Evolutionary conservation across 2,113 vertebrate species (phyloP), one percentile per base, ranked within the genome.

Genomic region (Arenaria interpres): DNA sequence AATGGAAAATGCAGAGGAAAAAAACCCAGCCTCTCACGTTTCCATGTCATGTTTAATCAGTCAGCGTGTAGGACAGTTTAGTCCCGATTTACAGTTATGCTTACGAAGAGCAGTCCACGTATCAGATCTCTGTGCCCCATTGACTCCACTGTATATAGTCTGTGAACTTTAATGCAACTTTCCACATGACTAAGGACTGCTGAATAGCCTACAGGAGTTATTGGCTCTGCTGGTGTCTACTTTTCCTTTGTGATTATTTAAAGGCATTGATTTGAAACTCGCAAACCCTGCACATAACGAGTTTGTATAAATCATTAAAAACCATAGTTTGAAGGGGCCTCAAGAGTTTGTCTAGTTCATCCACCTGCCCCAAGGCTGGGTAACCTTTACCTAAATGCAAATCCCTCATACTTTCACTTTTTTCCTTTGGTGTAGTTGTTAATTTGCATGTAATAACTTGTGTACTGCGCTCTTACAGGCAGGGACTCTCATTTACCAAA

Each of bases 111-210:
- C 87, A 73, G 84, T 96, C 96, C 93, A 82, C 93, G 25, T 46
- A 95, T 95, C 95, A 77, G 96, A 96, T 96, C 96, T 96, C 95
- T 95, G 95, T 97, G 95, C 92, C 92, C 92, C 96, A 97, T 91
- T 97, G 95, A 95, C 91, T 97, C 96, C 74, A 91, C 93, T 97
- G 94, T 96, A 66, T 88, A 71, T 92, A 50, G 97, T 95, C 96
- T 96, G 94, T 93, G 96, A 96, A 96, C 95, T 96, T 96, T 74
- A 96, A 83, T 96, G 89, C 92, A 76, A 76, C 94, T 96, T 96
- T 95, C 94, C 95, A 94, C 94, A 97, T 97, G 95, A 96, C 91
- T 97, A 95, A 97, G 95, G 96, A 72, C 94, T 95, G 53, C 92
- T 97, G 94, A 97, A 96, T 97, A 96, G 96, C 92, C 87, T 57